Evolutionary conservation across 2,888 invertebrate genomes (phyloP).

Genomic region (Adineta ricciae): DNA sequence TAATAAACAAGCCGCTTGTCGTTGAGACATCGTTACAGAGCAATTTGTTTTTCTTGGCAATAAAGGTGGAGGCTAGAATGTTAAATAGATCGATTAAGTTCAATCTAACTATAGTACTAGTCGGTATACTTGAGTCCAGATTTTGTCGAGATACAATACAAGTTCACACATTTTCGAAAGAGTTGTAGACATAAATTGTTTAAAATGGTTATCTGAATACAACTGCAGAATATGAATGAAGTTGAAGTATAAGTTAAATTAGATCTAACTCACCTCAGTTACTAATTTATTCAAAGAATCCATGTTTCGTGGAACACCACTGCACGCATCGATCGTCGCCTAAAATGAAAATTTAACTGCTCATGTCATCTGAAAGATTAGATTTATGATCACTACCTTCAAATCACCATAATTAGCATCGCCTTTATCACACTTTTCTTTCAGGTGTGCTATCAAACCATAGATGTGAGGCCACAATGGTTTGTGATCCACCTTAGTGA

Average conservation of each 20-base stretch:
- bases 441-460: neutral
- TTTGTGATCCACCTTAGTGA: neutral
- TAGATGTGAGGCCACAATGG: neutral
- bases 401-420: neutral
- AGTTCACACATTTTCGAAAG: neutral
- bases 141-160: neutral
- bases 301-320: neutral
- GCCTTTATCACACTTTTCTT: neutral
- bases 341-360: neutral
- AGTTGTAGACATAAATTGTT: neutral
- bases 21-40: constrained; percentile 56
- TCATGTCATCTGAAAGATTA: neutral
- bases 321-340: neutral
- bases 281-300: neutral
- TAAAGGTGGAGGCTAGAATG: neutral
- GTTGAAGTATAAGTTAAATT: too few relatives aligned
- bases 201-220: neutral
- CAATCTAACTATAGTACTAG: too few relatives aligned
- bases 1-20: constrained; percentile 71
- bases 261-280: neutral
- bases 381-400: neutral
- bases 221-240: neutral
- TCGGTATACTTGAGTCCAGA: neutral
- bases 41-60: constrained; percentile 40
- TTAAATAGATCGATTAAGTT: neutral